Base-by-base conservation (phyloP, 1,140 invertebrate genomes). In the Helicoverpa armigera region DNA sequence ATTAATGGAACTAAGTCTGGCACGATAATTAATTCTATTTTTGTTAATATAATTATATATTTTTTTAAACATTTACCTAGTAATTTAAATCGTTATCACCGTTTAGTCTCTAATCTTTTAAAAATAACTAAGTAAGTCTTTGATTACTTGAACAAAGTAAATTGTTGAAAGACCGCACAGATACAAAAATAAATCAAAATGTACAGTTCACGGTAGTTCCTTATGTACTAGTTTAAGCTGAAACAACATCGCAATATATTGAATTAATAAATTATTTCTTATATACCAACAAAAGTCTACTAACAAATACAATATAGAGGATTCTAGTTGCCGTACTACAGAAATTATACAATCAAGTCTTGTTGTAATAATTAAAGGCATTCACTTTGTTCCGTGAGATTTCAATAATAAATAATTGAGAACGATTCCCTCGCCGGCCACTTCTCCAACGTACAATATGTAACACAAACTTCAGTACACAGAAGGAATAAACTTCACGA, bases 311-410 rank as follows among this genome's bases (percentile, higher is more conserved):
- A 35, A 73, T 53, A 56, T 35, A 56, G 23, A 73, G 70, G 70
- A 16, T 29, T 53, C n/a, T 58, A 35, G 23, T 35, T 43, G 13
- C 23, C 10, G 12, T 2, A 65, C 53, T 58, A 54, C n/a, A 35
- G 70, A 73, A 58, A 56, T 58, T 56, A 73, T 73, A 58, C 43
- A 12, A 35, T 35, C 53, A 56, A 73, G 73, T 75, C 73, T 75
- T 75, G 60, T 65, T n/a, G 43, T 77, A 77, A 43, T 43, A 43
- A 53, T 65, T 23, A 13, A 77, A 77, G 75, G 60, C 60, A 77
- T 77, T 31, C 18, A 50, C 13, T 18, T 77, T 54, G 75, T 53
- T 77, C 75, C 51, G 13, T 67, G 61, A 56, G 48, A 61, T 61
- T 74, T 29, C 43, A 35, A 58, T 58, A 50, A 72, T 54, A 72